Conservation (phyloP, 2,797 vertebrate species). For the Nasua narica region DNA sequence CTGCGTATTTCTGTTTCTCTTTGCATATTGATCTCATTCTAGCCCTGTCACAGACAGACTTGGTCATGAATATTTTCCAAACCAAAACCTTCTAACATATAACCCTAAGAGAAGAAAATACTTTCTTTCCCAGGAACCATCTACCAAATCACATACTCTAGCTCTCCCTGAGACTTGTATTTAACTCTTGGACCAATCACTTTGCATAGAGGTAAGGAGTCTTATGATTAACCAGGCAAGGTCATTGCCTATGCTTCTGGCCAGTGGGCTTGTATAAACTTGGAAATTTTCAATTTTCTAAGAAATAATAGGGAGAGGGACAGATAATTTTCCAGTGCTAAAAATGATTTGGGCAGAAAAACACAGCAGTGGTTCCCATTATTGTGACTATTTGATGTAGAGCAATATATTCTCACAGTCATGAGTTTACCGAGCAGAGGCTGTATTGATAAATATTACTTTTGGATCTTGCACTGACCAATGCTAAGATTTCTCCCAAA, state of each 20-base stretch:
- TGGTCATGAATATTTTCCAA: background rate
- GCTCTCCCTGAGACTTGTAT: background rate
- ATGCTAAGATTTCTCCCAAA: background rate
- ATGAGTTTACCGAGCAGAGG: background rate
- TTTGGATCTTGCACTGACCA: background rate
- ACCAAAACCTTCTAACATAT: background rate
- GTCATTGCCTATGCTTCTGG: background rate
- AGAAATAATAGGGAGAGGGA: background rate
- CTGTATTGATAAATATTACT: background rate
- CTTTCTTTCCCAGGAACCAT: background rate
- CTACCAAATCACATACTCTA: background rate
- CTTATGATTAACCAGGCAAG: background rate
- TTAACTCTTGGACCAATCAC: background rate
- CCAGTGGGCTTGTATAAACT: background rate
- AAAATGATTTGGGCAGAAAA: background rate
- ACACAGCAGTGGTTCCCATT: background rate
- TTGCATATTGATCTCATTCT: background rate
- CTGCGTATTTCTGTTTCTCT: background rate
- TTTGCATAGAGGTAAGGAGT: background rate
- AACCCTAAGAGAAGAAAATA: background rate
- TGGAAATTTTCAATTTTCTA: background rate
- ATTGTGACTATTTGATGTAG: background rate
- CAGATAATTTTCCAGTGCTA: background rate
- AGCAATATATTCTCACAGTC: background rate
- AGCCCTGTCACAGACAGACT: background rate